Evolutionary conservation across 2,888 invertebrate species (phyloP).

Genomic region (Empis livida): DNA sequence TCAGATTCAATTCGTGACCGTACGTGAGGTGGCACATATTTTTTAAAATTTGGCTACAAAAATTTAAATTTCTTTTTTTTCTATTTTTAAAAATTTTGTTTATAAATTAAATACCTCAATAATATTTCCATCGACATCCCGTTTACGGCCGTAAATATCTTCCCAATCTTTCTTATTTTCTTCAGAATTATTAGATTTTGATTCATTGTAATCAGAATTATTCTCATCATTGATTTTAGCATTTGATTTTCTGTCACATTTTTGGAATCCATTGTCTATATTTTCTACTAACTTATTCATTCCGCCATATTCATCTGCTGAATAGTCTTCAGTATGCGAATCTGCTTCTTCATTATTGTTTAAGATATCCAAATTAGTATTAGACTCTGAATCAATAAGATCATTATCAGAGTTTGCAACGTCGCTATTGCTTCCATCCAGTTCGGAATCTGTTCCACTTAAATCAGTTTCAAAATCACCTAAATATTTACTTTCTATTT

Average conservation of each 20-base stretch:
- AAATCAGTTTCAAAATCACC: constrained; percentile 20
- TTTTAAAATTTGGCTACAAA: constrained; percentile 39
- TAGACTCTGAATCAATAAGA: constrained; percentile 10
- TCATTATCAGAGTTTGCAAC: not conserved
- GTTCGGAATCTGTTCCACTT: constrained; percentile 17
- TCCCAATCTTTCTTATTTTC: constrained; percentile 46
- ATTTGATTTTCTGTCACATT: constrained; percentile 1
- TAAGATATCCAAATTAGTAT: constrained; percentile 11
- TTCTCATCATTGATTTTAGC: not conserved
- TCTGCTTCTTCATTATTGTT: constrained; percentile 9
- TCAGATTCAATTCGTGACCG: constrained; percentile 41
- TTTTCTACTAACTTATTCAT: constrained; percentile 1
- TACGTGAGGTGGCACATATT: constrained; percentile 75
- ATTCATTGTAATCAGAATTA: constrained; percentile 14
- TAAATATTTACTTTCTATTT: constrained; percentile 11
- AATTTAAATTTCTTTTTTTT: not conserved
- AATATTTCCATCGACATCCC: constrained; percentile 68
- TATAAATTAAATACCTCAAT: constrained; percentile 38
- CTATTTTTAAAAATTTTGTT: not conserved
- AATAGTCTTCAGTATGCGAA: constrained; percentile 2
- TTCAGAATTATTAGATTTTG: constrained; percentile 10
- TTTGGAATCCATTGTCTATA: constrained; percentile 6
- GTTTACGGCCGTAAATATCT: constrained; percentile 85
- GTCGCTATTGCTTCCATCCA: not conserved
- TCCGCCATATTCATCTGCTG: constrained; percentile 1